Percentiles rank a stretch among this genome's conserved stretches.
Evolutionary conservation across 2,797 vertebrate genomes (phyloP).

Genomic region (Pipistrellus pygmaeus): DNA sequence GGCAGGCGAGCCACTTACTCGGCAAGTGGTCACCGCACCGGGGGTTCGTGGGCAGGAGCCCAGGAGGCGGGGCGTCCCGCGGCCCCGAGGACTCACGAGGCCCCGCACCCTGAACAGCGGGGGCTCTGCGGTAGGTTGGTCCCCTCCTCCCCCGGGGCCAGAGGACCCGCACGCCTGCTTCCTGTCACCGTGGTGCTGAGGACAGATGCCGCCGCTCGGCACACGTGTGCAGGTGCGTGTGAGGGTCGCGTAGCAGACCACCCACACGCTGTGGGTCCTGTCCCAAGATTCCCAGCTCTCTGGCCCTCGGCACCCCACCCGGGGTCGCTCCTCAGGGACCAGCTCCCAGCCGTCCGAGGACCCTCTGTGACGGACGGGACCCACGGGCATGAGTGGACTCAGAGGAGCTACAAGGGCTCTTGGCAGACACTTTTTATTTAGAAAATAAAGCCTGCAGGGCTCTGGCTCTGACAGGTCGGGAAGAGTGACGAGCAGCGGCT

Average conservation of each 20-base stretch:
- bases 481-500: background rate
- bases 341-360: background rate
- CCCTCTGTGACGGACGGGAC: fast-evolving
- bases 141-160: no score
- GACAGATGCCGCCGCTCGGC: fast-evolving
- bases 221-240: fast-evolving
- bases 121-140: background rate
- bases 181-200: fast-evolving
- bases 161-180: no score
- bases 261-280: fast-evolving
- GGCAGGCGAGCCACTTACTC: fast-evolving
- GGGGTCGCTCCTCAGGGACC: background rate
- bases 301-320: background rate
- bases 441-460: background rate
- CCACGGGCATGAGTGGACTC: no score
- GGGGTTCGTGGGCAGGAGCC: no score
- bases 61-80: no score
- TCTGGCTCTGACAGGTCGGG: background rate
- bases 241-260: fast-evolving
- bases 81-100: no score
- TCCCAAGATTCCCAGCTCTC: fast-evolving
- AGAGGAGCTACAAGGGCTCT: fast-evolving
- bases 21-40: no score
- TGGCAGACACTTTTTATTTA: slow-evolving; percentile 67
- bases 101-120: background rate